These are phyloP conservation scores for Caenorhabditis afra DNA, from an alignment of 2,888 invertebrate species.

Conservation along the genomic window DNA sequence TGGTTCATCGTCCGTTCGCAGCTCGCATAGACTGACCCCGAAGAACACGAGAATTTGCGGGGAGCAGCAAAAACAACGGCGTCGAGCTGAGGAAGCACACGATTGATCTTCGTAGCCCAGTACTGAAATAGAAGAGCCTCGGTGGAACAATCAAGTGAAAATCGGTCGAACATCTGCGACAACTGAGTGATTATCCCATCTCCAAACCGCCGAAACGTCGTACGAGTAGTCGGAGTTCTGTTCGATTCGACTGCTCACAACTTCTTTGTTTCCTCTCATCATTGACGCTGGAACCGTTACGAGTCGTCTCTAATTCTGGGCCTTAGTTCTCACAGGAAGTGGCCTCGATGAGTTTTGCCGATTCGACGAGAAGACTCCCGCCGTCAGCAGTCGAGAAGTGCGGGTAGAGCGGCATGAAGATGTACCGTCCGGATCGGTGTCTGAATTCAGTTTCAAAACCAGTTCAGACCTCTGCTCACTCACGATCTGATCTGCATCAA, in stretches of 20 bases:
- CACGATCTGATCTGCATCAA: conserved; percentile 44
- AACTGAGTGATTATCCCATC: conserved; percentile 68
- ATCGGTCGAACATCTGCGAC: conserved; percentile 57
- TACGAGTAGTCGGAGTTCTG: conserved; percentile 63
- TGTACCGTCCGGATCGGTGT: conserved; percentile 39
- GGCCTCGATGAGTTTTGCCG: conserved; percentile 43
- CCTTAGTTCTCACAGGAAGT: conserved; percentile 20
- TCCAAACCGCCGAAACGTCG: conserved; percentile 59
- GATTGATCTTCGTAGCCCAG: conserved; percentile 61
- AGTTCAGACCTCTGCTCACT: conserved; percentile 2
- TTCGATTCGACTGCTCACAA: conserved; percentile 51
- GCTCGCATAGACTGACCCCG: conserved; percentile 57
- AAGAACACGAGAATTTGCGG: conserved; percentile 27
- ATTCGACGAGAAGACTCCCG: conserved; percentile 48
- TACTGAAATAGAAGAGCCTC: conserved; percentile 51
- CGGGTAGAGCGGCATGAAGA: conserved; percentile 66
- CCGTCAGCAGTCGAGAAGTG: conserved; percentile 52
- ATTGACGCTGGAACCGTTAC: conserved; percentile 45
- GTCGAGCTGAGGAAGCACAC: conserved; percentile 47
- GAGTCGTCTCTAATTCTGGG: not conserved
- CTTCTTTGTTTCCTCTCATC: conserved; percentile 32
- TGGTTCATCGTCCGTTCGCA: conserved; percentile 64
- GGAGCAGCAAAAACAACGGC: too few species aligned
- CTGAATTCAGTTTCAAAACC: conserved; percentile 10
- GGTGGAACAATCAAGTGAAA: not conserved